Conservation (phyloP, 2,888 invertebrate species). For the Drosophila falleni region DNA sequence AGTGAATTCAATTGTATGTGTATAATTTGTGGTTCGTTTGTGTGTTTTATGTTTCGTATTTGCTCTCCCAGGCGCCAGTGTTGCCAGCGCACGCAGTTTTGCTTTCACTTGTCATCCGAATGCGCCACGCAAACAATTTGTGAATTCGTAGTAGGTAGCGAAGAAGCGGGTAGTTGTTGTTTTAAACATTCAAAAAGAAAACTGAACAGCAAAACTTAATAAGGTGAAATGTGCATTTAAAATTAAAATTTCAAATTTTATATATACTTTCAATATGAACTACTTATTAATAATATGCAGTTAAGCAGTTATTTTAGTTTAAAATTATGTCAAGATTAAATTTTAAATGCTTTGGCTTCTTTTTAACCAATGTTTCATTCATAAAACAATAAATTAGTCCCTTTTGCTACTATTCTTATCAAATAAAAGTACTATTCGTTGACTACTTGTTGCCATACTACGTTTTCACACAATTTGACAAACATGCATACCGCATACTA, state of each 20-base stretch:
- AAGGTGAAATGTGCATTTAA: neutral
- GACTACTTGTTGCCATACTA: constrained; percentile 76
- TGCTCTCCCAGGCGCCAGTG: constrained; percentile 48
- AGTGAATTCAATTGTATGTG: neutral
- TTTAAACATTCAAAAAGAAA: neutral
- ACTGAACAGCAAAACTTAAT: neutral
- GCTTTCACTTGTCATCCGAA: constrained; percentile 69
- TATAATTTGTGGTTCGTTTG: constrained; percentile 11
- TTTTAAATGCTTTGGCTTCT: neutral
- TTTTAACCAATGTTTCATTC: constrained; percentile 63
- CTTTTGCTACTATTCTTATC: constrained; percentile 63
- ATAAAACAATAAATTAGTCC: constrained; percentile 25
- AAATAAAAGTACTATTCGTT: constrained; percentile 31
- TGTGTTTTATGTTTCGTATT: constrained; percentile 13
- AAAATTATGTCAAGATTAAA: neutral
- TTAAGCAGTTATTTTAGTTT: neutral
- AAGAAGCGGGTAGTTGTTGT: constrained; percentile 16
- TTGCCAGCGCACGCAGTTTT: constrained; percentile 61
- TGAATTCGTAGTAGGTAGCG: constrained; percentile 41
- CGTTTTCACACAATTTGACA: constrained; percentile 49
- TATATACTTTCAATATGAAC: neutral
- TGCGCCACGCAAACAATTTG: constrained; percentile 73
- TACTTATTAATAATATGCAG: neutral
- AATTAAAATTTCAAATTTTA: neutral
- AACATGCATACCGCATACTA: constrained; percentile 52